Base-by-base conservation (phyloP, 37 sponge, comb jelly and placozoan species). In the Dysidea cf. avara region DNA sequence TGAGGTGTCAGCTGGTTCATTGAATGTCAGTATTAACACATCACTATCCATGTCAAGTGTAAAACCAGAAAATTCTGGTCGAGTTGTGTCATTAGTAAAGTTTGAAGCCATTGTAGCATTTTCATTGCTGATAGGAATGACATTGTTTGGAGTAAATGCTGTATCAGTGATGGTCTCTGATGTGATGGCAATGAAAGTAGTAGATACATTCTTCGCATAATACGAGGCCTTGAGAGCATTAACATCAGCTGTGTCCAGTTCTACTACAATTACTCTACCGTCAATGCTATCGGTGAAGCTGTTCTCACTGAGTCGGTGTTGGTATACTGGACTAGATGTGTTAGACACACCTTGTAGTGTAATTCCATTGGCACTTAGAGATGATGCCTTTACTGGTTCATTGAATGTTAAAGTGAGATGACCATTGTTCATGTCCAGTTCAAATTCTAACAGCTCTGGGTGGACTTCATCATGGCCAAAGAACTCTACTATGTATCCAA, bases 31-130 rank as follows among this genome's bases (percentile, higher is more conserved):
- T 6, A 72, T 81, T 4, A 95, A 69, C 7, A 69, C 69, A 47
- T 88, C 84, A 22, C 46, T 68, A 72, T 90, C 85, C 82, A 95
- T 69, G 37, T 95, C 85, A 9, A 95, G 75, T 0, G 87, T 83
- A 55, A 72, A 87, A 17, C 64, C 60, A 13, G 49, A 17, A 13
- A 95, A 73, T 30, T n/a, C 36, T 35, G 91, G 91, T 14, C 33
- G 49, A 22, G 75, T 84, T 17, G 34, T 61, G 48, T 95, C 96
- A 60, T 31, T 53, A 67, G 62, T 71, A 53, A 72, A 90, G 53
- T 48, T 64, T 7, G 24, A 34, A 0, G 78, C 68, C 46, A 39
- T 78, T 29, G 84, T 48, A 17, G 82, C 91, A 16, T 33, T 59
- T 7, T 69, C 75, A 34, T 54, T 49, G 7, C 71, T 7, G 38